Evolutionary conservation across 2,113 vertebrate genomes (phyloP).

Genomic region (Odocoileus virginianus): DNA sequence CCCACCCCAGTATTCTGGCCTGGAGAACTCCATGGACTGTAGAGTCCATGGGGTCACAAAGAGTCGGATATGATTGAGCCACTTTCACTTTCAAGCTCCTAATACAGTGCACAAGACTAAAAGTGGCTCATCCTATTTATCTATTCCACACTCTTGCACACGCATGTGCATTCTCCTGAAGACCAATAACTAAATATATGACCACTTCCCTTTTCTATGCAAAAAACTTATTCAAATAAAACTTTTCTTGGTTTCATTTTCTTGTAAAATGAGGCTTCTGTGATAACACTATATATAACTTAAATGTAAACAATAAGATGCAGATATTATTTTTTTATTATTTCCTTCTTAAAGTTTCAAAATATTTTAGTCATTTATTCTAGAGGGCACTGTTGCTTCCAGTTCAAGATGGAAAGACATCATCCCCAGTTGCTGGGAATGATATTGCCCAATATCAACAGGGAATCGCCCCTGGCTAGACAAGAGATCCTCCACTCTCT

Average conservation of each 20-base stretch:
- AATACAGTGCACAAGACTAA: neutral
- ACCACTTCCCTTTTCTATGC: neutral
- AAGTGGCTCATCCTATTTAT: neutral
- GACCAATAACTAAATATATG: neutral
- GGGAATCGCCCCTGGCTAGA: neutral
- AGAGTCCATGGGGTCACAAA: neutral
- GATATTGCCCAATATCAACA: neutral
- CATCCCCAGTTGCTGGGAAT: neutral
- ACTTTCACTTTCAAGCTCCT: neutral
- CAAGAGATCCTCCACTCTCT: neutral
- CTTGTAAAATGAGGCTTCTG: neutral
- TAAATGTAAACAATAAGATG: neutral
- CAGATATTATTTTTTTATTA: neutral
- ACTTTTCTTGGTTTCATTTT: neutral
- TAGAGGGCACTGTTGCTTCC: neutral
- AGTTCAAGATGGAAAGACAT: neutral
- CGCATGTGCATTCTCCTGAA: neutral
- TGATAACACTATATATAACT: neutral
- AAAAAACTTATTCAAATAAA: neutral
- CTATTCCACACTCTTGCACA: neutral
- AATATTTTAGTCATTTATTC: neutral
- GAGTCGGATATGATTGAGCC: neutral
- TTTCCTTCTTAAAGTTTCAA: neutral
- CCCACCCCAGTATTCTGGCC: neutral
- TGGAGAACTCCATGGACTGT: neutral